Evolutionary conservation across 2,113 vertebrate genomes (phyloP).

Genomic region (Tiliqua scincoides): DNA sequence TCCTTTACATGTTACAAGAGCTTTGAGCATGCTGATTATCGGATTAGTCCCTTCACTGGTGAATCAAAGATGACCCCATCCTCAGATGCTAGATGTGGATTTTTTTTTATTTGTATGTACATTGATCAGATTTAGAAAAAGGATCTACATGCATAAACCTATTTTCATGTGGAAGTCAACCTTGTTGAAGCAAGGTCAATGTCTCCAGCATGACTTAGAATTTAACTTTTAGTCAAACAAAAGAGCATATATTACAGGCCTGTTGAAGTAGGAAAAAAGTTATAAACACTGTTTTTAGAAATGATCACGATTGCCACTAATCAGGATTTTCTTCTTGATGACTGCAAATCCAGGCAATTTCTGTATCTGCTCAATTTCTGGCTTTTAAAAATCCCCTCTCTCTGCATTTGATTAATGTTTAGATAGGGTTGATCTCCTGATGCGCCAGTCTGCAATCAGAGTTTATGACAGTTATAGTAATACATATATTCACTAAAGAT

Average conservation of each 20-base stretch:
- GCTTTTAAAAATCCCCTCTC: conserved; percentile 3
- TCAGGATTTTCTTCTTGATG: conserved; percentile 20
- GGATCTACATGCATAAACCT: background rate
- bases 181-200: background rate
- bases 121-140: background rate
- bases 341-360: conserved; percentile 18
- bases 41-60: background rate
- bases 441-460: background rate
- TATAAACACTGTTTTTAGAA: background rate
- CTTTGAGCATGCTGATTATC: background rate
- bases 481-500: conserved; percentile 3
- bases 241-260: background rate
- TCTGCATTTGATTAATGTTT: conserved; percentile 19
- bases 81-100: no score
- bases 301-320: conserved; percentile 2
- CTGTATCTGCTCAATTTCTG: conserved; percentile 5
- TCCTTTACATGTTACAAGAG: background rate
- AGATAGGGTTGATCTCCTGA: conserved; percentile 10
- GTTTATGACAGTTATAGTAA: conserved; percentile 3
- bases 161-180: background rate
- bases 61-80: background rate
- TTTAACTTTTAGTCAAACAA: conserved; percentile 7
- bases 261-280: background rate
- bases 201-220: background rate
- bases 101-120: background rate